Percentiles rank a stretch among this genome's conserved stretches.
Conservation (phyloP, 2,113 vertebrate genomes). For the Typhlomys cinereus region DNA sequence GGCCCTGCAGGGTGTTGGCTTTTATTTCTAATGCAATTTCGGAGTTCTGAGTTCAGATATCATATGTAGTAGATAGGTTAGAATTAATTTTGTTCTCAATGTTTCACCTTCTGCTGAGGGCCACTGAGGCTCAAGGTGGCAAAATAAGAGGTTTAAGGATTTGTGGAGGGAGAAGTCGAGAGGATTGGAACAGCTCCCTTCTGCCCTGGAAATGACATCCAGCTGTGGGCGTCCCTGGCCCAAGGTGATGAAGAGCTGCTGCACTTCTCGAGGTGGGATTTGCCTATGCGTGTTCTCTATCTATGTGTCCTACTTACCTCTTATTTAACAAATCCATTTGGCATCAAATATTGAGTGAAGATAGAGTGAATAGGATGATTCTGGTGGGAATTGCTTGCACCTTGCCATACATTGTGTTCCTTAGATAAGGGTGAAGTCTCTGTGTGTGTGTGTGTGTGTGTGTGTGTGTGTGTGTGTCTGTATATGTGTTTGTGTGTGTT, state of each 20-base stretch:
- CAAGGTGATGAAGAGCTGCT: neutral
- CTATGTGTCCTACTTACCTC: neutral
- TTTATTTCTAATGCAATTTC: constrained; percentile 20
- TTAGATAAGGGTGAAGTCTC: neutral
- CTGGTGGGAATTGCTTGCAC: neutral
- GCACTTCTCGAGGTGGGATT: constrained; percentile 59
- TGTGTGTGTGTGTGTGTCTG: neutral
- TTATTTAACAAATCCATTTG: neutral
- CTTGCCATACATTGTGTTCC: neutral
- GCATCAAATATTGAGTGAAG: neutral
- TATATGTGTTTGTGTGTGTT: neutral
- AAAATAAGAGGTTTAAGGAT: neutral
- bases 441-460: neutral
- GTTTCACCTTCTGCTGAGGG: neutral
- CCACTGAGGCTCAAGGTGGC: neutral
- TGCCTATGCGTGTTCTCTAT: neutral
- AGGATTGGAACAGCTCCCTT: neutral
- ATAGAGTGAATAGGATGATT: neutral
- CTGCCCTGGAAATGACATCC: neutral
- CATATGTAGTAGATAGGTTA: neutral
- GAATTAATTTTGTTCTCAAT: neutral
- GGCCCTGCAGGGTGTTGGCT: neutral
- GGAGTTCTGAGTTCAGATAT: neutral
- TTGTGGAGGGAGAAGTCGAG: neutral
- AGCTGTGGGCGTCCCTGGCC: neutral